Conservation (phyloP, 1,140 invertebrate genomes). For the Hyles euphorbiae region DNA sequence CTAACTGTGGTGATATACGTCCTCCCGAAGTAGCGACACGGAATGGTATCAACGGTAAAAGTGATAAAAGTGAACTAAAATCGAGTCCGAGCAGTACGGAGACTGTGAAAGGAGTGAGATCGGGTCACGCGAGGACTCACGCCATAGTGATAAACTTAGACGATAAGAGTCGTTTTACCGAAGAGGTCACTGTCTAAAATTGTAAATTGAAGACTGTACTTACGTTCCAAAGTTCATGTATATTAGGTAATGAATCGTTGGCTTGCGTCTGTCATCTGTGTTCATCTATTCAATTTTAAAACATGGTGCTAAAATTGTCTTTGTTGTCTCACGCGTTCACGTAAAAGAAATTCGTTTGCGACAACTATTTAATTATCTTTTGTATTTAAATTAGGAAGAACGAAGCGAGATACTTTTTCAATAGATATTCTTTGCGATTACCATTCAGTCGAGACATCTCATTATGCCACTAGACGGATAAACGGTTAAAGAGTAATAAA, state of each 20-base stretch:
- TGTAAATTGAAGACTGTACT: slow-evolving; percentile 46
- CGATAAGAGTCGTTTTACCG: slow-evolving; percentile 86
- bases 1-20: slow-evolving; percentile 62
- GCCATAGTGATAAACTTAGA: slow-evolving; percentile 86
- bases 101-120: slow-evolving; percentile 72
- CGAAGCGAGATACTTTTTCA: neutral
- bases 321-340: too few relatives aligned
- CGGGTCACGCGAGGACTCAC: slow-evolving; percentile 81
- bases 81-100: slow-evolving; percentile 61
- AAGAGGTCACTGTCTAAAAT: slow-evolving; percentile 85
- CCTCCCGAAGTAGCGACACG: slow-evolving; percentile 54
- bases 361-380: too few relatives aligned
- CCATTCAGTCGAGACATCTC: too few relatives aligned
- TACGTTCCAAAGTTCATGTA: slow-evolving; percentile 25
- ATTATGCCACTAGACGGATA: too few relatives aligned
- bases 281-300: too few relatives aligned
- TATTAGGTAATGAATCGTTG: neutral
- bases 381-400: neutral
- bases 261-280: too few relatives aligned
- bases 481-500: too few relatives aligned
- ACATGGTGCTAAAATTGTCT: too few relatives aligned
- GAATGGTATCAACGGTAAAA: slow-evolving; percentile 54
- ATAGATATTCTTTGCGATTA: too few relatives aligned
- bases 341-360: too few relatives aligned
- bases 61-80: slow-evolving; percentile 59